Conservation (phyloP, 2,888 invertebrate species). For the Platycheirus rosarum region DNA sequence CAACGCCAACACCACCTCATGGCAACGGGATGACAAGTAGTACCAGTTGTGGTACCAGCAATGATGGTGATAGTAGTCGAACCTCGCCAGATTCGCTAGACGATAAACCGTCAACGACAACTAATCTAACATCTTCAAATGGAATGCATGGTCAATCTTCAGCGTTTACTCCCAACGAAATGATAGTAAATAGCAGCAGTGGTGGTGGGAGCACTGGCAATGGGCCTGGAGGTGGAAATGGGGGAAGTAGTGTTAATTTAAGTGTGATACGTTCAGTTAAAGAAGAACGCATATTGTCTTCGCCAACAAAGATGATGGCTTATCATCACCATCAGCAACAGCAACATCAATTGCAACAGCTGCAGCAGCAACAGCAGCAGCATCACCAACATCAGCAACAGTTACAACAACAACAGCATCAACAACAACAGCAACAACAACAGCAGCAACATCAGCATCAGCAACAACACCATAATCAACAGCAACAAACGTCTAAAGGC, state of each 20-base stretch:
- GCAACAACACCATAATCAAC: conserved; percentile 81
- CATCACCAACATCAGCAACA: conserved; percentile 76
- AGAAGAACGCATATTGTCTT: conserved; percentile 81
- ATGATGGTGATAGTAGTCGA: conserved; percentile 80
- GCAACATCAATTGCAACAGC: conserved; percentile 76
- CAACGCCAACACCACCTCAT: conserved; percentile 80
- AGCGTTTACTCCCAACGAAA: conserved; percentile 45
- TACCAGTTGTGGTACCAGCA: conserved; percentile 78
- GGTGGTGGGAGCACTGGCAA: conserved; percentile 53
- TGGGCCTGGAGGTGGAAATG: conserved; percentile 51
- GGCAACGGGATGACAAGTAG: conserved; percentile 79
- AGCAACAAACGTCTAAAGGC: conserved; percentile 76
- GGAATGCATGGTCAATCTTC: conserved; percentile 75
- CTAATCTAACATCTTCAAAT: conserved; percentile 77
- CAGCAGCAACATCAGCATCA: conserved; percentile 82
- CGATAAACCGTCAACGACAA: conserved; percentile 81
- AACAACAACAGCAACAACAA: conserved; percentile 81
- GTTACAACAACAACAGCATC: conserved; percentile 75
- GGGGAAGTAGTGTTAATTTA: conserved; percentile 76
- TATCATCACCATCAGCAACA: conserved; percentile 79
- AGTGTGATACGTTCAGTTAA: conserved; percentile 82
- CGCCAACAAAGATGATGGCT: conserved; percentile 81
- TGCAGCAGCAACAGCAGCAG: conserved; percentile 74
- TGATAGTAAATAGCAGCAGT: conserved; percentile 57
- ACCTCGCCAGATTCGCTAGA: conserved; percentile 82